Percentiles rank a stretch among this genome's conserved stretches.
Evolutionary conservation across 2,888 invertebrate genomes (phyloP).

Genomic region (Arctia plantaginis): DNA sequence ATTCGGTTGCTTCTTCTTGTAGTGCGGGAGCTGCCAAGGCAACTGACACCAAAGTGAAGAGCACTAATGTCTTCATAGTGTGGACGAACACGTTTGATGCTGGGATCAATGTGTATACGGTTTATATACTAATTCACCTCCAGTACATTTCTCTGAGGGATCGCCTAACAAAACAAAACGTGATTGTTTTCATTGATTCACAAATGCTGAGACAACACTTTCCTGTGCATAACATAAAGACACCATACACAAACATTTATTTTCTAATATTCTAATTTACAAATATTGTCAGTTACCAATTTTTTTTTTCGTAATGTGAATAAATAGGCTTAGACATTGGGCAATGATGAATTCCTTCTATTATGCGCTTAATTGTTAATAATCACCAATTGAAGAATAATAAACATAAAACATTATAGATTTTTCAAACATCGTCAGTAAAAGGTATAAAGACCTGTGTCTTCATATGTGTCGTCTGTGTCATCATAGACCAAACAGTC

Average conservation of each 20-base stretch:
- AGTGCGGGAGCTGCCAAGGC: constrained; percentile 70
- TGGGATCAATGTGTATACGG: constrained; percentile 44
- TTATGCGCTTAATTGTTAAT: too few relatives aligned
- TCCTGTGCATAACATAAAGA: constrained; percentile 48
- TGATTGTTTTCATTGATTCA: constrained; percentile 58
- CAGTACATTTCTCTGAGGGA: constrained; percentile 43
- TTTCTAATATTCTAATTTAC: constrained; percentile 19
- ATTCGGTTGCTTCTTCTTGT: constrained; percentile 51
- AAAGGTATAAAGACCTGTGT: background rate
- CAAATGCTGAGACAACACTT: constrained; percentile 64
- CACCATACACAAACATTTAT: constrained; percentile 21
- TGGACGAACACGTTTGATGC: constrained; percentile 66
- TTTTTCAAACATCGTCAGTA: background rate
- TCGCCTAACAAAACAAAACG: constrained; percentile 64
- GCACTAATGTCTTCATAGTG: constrained; percentile 78
- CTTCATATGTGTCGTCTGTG: too few relatives aligned
- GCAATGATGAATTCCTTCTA: background rate
- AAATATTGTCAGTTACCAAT: constrained; percentile 20
- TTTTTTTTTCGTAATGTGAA: constrained; percentile 7
- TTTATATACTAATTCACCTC: constrained; percentile 72
- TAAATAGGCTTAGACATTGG: background rate
- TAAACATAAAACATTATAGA: background rate
- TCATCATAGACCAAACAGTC: background rate
- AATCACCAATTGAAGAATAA: background rate
- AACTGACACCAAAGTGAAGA: constrained; percentile 68